Evolutionary conservation across 2,888 invertebrate genomes (phyloP).

Genomic region (Kuschelorhynchus macadamiae): DNA sequence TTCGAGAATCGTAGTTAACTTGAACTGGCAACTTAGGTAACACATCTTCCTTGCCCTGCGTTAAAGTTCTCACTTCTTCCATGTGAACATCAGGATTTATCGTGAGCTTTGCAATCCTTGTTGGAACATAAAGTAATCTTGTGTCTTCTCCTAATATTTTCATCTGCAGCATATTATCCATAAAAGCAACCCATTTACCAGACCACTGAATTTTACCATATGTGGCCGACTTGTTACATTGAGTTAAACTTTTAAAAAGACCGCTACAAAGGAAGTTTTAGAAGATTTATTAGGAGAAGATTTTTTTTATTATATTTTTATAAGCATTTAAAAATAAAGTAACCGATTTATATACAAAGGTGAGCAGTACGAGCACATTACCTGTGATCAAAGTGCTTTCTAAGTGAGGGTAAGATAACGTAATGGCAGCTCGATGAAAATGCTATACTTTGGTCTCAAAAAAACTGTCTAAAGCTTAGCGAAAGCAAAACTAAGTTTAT

Average conservation of each 20-base stretch:
- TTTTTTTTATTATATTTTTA: no score
- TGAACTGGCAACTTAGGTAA: slow-evolving; percentile 61
- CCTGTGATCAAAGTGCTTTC: no score
- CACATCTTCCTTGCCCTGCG: slow-evolving; percentile 2
- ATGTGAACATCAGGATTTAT: slow-evolving; percentile 68
- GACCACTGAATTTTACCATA: slow-evolving; percentile 56
- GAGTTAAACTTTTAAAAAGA: slow-evolving; percentile 55
- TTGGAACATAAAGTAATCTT: slow-evolving; percentile 80
- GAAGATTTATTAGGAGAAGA: no score
- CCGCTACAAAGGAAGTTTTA: slow-evolving; percentile 55
- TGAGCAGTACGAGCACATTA: no score
- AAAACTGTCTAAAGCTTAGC: no score
- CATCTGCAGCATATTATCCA: slow-evolving; percentile 90
- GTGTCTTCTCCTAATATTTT: slow-evolving; percentile 77
- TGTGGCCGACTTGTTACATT: slow-evolving; percentile 53
- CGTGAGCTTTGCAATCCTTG: slow-evolving; percentile 69
- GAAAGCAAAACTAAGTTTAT: no score
- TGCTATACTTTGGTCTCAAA: no score
- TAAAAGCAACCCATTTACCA: slow-evolving; percentile 87
- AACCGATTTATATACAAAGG: no score
- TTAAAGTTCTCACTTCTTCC: slow-evolving; percentile 44
- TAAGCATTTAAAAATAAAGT: no score
- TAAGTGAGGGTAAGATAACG: no score
- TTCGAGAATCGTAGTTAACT: slow-evolving; percentile 65
- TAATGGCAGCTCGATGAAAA: no score